Base-by-base conservation (phyloP, 2,888 invertebrate species). In the Drosophila niveifrons region DNA sequence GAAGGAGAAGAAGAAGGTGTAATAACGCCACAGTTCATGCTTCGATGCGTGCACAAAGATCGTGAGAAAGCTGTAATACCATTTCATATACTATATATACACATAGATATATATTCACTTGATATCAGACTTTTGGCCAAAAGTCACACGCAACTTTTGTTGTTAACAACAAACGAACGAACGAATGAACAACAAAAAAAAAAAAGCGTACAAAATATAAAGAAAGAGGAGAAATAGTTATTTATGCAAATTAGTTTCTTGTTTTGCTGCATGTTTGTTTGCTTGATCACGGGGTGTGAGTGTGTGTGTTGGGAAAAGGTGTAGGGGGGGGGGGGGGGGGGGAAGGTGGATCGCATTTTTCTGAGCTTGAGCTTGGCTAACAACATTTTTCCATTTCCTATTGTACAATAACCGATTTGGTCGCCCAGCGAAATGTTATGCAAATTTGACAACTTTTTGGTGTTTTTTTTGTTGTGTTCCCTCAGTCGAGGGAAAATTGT, bases 361-460 rank as follows among this genome's bases (percentile, higher is more conserved):
- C 23, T 46, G 17, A 36, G 34, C 23, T 36, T 51, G 17, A 23
- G 34, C n/a, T 36, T 51, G 34, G n/a, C 28, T 18, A 46, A 50
- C 39, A 74, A 58, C 58, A 63, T 74, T 75, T 44, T 75, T 59
- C 78, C 75, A 72, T 66, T 72, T 66, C 44, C 74, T 63, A 77
- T 78, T 77, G 75, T 75, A 75, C 62, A 67, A 75, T 67, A 73
- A 59, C 23, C 73, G 73, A 77, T 58, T 55, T 58, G 62, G 44
- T 48, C 8, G 64, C 52, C 51, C 70, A 71, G 50, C 41, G 43
- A 66, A 72, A 66, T 61, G 78, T 73, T 75, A 75, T 75, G 75
- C 78, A 78, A 75, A 75, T 78, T 78, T 67, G 48, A 78, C 78
- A 73, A 53, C 36, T 43, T 77, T 75, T 72, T 56, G 47, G 17